A percentile compares a stretch with the other conserved stretches of the same genome.
phyloP scores from a whole-genome alignment of 2,888 invertebrate genomes.

The Eristalinus sepulchralis region DNA sequence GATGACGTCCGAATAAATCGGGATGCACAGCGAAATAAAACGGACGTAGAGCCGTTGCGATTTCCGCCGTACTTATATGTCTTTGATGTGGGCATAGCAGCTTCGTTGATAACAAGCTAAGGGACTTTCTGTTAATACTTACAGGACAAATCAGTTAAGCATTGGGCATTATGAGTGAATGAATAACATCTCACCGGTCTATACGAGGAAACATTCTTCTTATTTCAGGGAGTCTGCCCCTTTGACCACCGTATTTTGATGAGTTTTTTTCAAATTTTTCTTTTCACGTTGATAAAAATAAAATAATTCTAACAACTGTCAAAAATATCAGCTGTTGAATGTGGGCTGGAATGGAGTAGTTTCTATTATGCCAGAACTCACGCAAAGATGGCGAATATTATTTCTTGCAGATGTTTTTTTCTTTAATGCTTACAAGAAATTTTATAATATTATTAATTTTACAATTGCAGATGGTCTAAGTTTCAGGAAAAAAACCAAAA shows the following conservation, averaged over 20 bases:
- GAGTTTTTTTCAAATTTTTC: constrained; percentile 35
- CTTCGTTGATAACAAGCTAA: constrained; percentile 18
- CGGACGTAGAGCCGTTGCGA: constrained; percentile 94
- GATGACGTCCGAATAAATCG: constrained; percentile 95
- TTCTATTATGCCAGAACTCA: not conserved
- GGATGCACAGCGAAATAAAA: constrained; percentile 98
- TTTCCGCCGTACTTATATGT: constrained; percentile 88
- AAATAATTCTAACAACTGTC: constrained; percentile 21
- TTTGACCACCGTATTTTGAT: not conserved
- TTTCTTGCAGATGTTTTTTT: no score
- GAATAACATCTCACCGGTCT: constrained; percentile 35
- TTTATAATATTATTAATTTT: no score
- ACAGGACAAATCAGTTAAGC: not conserved
- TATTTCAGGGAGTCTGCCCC: not conserved
- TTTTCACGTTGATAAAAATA: constrained; percentile 19
- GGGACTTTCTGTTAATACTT: constrained; percentile 38
- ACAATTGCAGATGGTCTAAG: no score
- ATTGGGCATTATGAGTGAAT: not conserved
- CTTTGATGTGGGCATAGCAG: constrained; percentile 57
- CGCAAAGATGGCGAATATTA: no score
- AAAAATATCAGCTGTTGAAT: not conserved
- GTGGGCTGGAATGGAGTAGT: not conserved
- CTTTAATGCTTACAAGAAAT: no score
- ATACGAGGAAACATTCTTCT: constrained; percentile 52
- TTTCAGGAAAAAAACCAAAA: no score